Evolutionary conservation across 2,113 vertebrate species (phyloP).

Genomic region (Podarcis raffonei): DNA sequence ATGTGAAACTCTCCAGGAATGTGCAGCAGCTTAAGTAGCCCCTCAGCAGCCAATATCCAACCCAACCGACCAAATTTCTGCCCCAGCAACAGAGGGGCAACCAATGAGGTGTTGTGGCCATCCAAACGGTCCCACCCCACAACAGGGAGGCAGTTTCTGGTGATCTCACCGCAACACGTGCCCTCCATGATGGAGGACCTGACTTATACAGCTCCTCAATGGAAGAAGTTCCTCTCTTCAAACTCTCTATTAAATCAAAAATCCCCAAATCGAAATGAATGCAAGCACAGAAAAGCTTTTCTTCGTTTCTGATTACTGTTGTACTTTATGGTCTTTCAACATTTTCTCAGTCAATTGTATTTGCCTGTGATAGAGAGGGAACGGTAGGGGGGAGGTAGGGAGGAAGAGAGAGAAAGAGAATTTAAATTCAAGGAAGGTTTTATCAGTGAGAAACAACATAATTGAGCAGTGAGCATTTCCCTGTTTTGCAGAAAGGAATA

Average conservation of each 20-base stretch:
- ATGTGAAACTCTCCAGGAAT: too few species aligned
- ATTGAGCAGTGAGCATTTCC: neutral
- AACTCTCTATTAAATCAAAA: neutral
- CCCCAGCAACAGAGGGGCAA: too few species aligned
- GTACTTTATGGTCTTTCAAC: neutral
- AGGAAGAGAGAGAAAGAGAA: neutral
- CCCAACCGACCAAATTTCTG: too few species aligned
- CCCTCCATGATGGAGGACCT: too few species aligned
- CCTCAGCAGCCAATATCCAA: too few species aligned
- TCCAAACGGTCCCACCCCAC: too few species aligned
- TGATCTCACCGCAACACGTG: too few species aligned
- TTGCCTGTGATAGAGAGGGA: neutral
- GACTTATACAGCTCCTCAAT: too few species aligned
- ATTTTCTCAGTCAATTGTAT: neutral
- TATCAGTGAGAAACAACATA: neutral
- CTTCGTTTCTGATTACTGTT: neutral
- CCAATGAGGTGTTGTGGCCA: too few species aligned
- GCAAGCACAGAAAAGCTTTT: neutral
- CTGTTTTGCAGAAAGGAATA: slow-evolving; percentile 29
- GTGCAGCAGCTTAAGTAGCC: too few species aligned
- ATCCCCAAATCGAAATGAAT: slow-evolving; percentile 22
- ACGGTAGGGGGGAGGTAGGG: neutral
- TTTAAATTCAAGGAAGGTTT: neutral
- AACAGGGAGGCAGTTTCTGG: too few species aligned
- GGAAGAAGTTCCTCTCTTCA: too few species aligned